These are phyloP conservation scores for Poicephalus gulielmi DNA, from an alignment of 2,113 vertebrate genomes.

Conservation along the genomic window DNA sequence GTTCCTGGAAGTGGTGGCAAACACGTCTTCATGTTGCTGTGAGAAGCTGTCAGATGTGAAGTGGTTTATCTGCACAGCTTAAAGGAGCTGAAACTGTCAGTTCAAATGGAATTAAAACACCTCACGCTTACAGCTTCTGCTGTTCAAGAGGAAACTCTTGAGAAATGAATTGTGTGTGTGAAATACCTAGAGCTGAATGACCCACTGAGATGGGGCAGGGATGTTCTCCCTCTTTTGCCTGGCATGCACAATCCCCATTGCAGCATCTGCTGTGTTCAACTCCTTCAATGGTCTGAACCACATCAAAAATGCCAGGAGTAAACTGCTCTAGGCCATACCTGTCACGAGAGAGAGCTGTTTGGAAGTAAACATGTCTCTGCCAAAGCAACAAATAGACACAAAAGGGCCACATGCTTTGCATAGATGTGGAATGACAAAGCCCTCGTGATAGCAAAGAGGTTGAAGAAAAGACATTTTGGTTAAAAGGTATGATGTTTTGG, in stretches of 20 bases:
- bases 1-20: neutral
- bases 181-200: accelerated
- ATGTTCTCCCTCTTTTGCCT: neutral
- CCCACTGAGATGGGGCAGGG: neutral
- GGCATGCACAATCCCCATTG: neutral
- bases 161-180: neutral
- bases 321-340: neutral
- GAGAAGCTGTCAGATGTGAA: neutral
- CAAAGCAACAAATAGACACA: neutral
- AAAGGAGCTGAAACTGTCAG: neutral
- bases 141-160: neutral
- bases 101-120: neutral
- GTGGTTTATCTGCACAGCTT: neutral
- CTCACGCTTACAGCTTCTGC: neutral
- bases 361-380: neutral
- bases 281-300: neutral
- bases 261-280: neutral
- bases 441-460: neutral
- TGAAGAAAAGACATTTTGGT: neutral
- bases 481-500: neutral
- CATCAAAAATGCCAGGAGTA: neutral
- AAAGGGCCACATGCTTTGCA: neutral
- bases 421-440: neutral
- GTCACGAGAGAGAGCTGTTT: neutral
- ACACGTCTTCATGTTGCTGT: accelerated